A percentile compares a stretch with the other conserved stretches of the same genome.
Conservation (phyloP, 2,113 vertebrate genomes). For the Triplophysa siluroides region DNA sequence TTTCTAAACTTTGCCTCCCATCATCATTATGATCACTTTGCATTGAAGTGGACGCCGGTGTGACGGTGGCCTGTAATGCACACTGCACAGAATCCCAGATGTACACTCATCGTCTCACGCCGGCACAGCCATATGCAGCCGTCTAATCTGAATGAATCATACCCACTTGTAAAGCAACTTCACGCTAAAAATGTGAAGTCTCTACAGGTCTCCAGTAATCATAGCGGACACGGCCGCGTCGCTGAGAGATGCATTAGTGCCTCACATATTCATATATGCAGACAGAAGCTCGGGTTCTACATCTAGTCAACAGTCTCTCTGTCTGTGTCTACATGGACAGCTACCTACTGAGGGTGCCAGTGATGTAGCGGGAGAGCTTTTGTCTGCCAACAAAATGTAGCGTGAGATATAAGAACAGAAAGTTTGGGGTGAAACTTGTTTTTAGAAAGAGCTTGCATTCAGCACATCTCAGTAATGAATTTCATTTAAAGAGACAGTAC, state of each 20-base stretch:
- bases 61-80: conserved; percentile 22
- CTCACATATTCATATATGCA: conserved; percentile 19
- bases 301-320: neutral
- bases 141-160: conserved; percentile 22
- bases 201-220: conserved; percentile 21
- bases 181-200: conserved; percentile 13
- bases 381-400: too few relatives aligned
- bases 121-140: neutral
- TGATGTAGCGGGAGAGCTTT: too few relatives aligned
- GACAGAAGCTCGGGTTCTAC: neutral
- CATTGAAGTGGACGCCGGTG: neutral
- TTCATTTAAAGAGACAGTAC: too few relatives aligned
- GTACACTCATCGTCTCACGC: conserved; percentile 3
- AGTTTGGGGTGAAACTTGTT: too few relatives aligned
- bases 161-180: conserved; percentile 19
- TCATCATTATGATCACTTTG: conserved; percentile 2
- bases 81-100: conserved; percentile 14
- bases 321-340: neutral
- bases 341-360: neutral
- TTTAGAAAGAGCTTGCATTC: too few relatives aligned
- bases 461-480: too few relatives aligned
- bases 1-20: neutral
- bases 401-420: too few relatives aligned
- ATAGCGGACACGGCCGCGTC: neutral
- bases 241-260: conserved; percentile 27